Evolutionary conservation across 2,888 invertebrate genomes (phyloP).

Genomic region (Ichneumon xanthorius): DNA sequence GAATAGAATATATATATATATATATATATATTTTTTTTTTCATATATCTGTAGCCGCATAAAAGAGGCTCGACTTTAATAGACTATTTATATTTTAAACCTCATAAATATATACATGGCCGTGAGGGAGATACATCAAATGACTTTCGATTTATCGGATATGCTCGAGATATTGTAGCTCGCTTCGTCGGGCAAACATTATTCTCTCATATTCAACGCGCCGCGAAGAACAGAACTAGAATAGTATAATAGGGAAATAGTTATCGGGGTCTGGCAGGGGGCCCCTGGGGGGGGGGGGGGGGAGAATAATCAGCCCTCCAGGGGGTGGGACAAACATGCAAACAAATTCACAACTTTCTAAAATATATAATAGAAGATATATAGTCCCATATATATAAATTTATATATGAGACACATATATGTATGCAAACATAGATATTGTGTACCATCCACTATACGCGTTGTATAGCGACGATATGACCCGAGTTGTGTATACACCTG

Average conservation of each 20-base stretch:
- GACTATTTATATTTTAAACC: conserved; percentile 36
- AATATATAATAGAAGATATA: too few species aligned
- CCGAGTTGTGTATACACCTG: conserved; percentile 55
- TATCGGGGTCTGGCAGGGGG: too few species aligned
- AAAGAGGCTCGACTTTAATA: conserved; percentile 16
- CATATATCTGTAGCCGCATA: neutral
- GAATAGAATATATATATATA: conserved; percentile 14
- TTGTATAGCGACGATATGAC: conserved; percentile 4
- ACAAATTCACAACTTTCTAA: too few species aligned
- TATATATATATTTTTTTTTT: neutral
- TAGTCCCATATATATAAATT: neutral
- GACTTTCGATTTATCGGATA: conserved; percentile 17
- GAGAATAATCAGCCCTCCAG: too few species aligned
- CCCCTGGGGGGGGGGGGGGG: too few species aligned
- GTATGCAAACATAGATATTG: neutral
- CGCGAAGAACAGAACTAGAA: too few species aligned
- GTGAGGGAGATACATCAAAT: conserved; percentile 1
- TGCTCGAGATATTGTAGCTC: conserved; percentile 8
- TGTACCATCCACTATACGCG: neutral
- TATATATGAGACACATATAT: neutral
- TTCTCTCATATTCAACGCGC: neutral
- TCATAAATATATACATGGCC: conserved; percentile 14
- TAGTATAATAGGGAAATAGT: too few species aligned
- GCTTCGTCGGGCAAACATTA: neutral
- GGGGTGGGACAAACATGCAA: too few species aligned